These are phyloP conservation scores for Mycalesis mineus DNA, from an alignment of 2,888 invertebrate genomes.

Conservation along the genomic window DNA sequence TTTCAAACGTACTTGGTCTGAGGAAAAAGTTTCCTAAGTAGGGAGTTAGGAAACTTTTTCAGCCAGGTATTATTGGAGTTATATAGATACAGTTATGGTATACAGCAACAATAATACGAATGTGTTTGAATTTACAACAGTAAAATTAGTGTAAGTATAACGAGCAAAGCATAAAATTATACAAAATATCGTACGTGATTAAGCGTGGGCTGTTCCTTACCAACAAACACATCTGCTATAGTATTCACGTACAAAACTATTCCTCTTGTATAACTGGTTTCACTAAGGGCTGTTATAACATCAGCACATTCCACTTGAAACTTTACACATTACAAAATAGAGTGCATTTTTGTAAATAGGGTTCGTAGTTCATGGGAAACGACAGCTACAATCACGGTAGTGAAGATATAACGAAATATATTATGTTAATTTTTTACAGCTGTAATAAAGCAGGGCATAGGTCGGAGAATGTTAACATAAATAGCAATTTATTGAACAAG, in stretches of 20 bases:
- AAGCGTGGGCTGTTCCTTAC: conserved; percentile 62
- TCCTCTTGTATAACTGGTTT: conserved; percentile 62
- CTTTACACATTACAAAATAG: conserved; percentile 8
- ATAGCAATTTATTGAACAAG: conserved; percentile 25
- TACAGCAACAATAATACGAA: background rate
- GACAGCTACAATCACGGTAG: conserved; percentile 11
- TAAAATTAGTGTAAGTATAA: conserved; percentile 22
- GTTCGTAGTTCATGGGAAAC: background rate
- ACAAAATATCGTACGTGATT: conserved; percentile 57
- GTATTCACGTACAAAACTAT: conserved; percentile 47
- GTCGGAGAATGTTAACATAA: conserved; percentile 26
- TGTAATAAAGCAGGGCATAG: conserved; percentile 24
- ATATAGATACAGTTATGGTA: too few relatives aligned
- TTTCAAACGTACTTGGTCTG: too few relatives aligned
- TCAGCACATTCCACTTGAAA: conserved; percentile 5
- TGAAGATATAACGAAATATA: conserved; percentile 24
- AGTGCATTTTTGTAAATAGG: background rate
- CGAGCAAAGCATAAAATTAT: conserved; percentile 39
- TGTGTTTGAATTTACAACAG: conserved; percentile 8
- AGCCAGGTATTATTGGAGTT: too few relatives aligned
- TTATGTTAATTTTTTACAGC: conserved; percentile 25
- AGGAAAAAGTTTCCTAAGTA: too few relatives aligned
- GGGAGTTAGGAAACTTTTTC: too few relatives aligned
- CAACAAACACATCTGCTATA: conserved; percentile 54
- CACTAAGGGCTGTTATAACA: conserved; percentile 21